phyloP scores from a whole-genome alignment of 2,888 invertebrate genomes.

The Pemphredon lugubris region DNA sequence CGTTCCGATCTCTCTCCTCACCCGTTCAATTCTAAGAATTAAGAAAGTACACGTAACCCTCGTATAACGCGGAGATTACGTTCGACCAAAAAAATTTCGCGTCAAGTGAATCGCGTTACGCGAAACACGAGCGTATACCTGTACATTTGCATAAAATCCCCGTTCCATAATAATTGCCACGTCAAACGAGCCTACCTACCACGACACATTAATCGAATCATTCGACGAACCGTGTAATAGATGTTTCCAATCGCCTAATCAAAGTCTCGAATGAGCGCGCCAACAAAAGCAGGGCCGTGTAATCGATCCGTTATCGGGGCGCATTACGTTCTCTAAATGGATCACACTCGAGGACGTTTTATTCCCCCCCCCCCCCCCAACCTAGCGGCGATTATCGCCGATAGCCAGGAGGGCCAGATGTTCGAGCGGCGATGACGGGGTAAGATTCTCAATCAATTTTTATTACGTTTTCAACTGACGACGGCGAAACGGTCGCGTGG shows the following conservation, averaged over 20 bases:
- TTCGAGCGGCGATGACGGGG: conserved; percentile 63
- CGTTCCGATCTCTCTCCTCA: too few species aligned
- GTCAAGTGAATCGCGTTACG: too few species aligned
- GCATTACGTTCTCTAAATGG: conserved; percentile 64
- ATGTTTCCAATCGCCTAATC: conserved; percentile 48
- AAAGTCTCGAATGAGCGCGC: conserved; percentile 30
- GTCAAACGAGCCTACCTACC: too few species aligned
- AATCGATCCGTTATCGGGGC: conserved; percentile 60
- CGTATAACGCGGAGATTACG: too few species aligned
- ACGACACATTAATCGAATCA: too few species aligned
- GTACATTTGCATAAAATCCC: too few species aligned
- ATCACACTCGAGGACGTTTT: conserved; percentile 58
- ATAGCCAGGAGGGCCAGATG: conserved; percentile 70
- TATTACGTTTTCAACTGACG: conserved; percentile 64
- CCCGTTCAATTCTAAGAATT: too few species aligned
- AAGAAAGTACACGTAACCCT: too few species aligned
- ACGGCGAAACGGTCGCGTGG: conserved; percentile 65
- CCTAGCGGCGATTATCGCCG: conserved; percentile 58
- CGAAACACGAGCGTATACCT: too few species aligned
- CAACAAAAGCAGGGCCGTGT: conserved; percentile 33
- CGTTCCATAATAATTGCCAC: too few species aligned
- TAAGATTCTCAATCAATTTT: conserved; percentile 69
- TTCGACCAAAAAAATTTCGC: too few species aligned
- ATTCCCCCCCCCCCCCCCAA: too few species aligned
- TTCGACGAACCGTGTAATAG: conserved; percentile 17